Evolutionary conservation across 2,113 vertebrate species (phyloP).

Genomic region (Meriones unguiculatus): DNA sequence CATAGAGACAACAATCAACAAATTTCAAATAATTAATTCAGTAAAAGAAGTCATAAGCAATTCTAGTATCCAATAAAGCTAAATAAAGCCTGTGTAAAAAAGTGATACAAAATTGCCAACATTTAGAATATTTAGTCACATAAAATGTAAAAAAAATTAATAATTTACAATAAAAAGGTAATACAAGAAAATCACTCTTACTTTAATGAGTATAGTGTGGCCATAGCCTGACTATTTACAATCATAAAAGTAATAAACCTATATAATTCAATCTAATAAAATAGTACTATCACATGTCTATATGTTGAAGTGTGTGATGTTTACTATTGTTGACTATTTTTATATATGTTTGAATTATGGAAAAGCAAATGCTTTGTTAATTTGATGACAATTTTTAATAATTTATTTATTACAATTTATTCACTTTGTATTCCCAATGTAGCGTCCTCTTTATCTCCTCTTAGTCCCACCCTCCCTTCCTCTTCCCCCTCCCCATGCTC

Average conservation of each 20-base stretch:
- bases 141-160: neutral
- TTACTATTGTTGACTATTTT: neutral
- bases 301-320: neutral
- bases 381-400: neutral
- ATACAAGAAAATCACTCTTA: neutral
- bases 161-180: neutral
- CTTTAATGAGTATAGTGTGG: neutral
- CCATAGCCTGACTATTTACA: neutral
- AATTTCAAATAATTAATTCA: neutral
- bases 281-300: neutral
- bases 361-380: neutral
- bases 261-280: neutral
- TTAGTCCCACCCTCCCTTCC: too few relatives aligned
- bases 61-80: neutral
- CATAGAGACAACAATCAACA: neutral
- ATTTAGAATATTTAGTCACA: neutral
- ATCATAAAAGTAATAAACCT: neutral
- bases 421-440: too few relatives aligned
- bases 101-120: neutral
- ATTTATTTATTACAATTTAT: too few relatives aligned
- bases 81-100: neutral
- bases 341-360: neutral
- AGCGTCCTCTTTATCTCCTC: too few relatives aligned
- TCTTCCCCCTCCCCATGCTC: too few relatives aligned
- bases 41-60: neutral